Conservation (phyloP, 1,140 invertebrate species). For the Hylaeus volcanicus region DNA sequence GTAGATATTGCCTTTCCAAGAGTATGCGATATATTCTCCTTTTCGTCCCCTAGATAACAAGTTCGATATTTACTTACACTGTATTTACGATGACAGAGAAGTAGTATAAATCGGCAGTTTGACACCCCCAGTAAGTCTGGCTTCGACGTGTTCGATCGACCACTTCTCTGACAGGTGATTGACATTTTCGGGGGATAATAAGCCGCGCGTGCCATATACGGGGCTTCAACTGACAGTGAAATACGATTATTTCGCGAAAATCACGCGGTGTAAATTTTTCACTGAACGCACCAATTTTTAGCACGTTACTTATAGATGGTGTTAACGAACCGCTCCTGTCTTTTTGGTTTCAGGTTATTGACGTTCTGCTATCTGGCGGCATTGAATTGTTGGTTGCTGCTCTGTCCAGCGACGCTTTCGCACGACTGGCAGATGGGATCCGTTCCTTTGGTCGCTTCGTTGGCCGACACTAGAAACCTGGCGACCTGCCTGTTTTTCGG, state of each 20-base stretch:
- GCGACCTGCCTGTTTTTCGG: constrained; percentile 86
- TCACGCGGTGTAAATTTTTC: neutral
- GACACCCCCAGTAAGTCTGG: neutral
- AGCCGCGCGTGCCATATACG: constrained; percentile 27
- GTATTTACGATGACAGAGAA: too few relatives aligned
- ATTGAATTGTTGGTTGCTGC: constrained; percentile 90
- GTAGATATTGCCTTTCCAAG: too few relatives aligned
- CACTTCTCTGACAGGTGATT: constrained; percentile 34
- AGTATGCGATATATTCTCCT: too few relatives aligned
- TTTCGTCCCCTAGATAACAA: too few relatives aligned
- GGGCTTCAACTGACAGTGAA: neutral
- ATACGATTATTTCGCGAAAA: constrained; percentile 33
- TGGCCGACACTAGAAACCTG: constrained; percentile 86
- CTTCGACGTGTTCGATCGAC: constrained; percentile 18
- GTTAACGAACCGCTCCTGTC: constrained; percentile 12
- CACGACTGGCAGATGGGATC: constrained; percentile 96
- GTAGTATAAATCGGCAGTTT: neutral
- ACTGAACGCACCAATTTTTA: neutral
- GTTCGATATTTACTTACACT: too few relatives aligned
- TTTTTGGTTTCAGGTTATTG: constrained; percentile 81
- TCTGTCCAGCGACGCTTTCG: constrained; percentile 88
- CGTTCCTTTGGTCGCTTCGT: constrained; percentile 86
- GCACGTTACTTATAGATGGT: neutral
- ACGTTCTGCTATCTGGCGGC: constrained; percentile 91
- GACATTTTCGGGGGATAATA: constrained; percentile 38